Base-by-base conservation (phyloP, 2,113 vertebrate species). In the Pachyramphus minor region DNA sequence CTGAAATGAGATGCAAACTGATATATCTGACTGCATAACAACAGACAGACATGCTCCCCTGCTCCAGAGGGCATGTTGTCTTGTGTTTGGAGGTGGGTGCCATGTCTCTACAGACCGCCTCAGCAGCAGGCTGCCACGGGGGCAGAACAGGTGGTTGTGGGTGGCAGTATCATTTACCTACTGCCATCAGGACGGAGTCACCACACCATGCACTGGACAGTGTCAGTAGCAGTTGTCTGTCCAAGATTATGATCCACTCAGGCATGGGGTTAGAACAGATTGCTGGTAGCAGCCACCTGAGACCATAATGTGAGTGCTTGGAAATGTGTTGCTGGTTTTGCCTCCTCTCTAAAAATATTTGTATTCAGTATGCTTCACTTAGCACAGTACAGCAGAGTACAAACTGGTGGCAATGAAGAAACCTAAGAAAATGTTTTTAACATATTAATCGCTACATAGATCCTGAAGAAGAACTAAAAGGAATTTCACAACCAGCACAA, bases 81-180 rank as follows among this genome's bases (percentile, higher is more conserved):
- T 90, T 79, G n/a, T 35, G 67, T 56, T 87, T 50, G 87, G 64
- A 84, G 75, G 79, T 88, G 90, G 69, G 64, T 91, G 49, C 56
- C 28, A 8, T 66, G 35, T 56, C 85, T 60, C 55, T 59, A 11
- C 58, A 83, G 81, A 27, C 66, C 11, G 39, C 72, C 13, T 42
- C 5, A 1, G 67, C 6, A 52, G 39, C 63, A 67, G 35, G 39
- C 72, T 80, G 79, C 82, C 90, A 88, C 0, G 31, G 84, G 95
- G 85, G 90, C 94, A 94, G 90, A 93, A 96, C 95, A 97, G 96
- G 92, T 97, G 95, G 79, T 68, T 90, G 95, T 96, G 93, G 95
- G 95, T 94, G 95, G 95, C 52, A 41, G 79, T 96, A 96, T 95
- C 73, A 33, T 31, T 96, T 97, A 92, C 85, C 27, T 85, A 80